Conservation (phyloP, 2,797 vertebrate genomes). For the Denticeps clupeoides region DNA sequence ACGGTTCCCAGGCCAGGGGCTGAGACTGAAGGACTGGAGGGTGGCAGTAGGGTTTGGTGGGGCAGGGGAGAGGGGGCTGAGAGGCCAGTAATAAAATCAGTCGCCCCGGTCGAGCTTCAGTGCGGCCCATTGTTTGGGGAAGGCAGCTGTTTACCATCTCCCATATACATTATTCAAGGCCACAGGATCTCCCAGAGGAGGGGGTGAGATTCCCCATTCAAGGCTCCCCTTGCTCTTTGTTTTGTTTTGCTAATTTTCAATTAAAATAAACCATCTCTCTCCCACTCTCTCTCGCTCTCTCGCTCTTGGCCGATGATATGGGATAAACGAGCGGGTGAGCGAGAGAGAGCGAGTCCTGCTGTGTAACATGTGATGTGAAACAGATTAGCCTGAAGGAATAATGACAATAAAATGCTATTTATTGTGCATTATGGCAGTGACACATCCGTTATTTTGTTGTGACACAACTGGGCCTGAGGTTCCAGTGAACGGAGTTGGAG, state of each 20-base stretch:
- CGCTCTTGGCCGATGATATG: too few relatives aligned
- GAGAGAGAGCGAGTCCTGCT: slow-evolving; percentile 36
- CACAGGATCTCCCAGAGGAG: slow-evolving; percentile 95
- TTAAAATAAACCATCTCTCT: slow-evolving; percentile 75
- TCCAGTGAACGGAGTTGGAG: neutral
- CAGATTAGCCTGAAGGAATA: slow-evolving; percentile 55
- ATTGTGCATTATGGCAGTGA: slow-evolving; percentile 54
- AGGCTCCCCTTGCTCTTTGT: slow-evolving; percentile 72
- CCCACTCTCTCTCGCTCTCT: too few relatives aligned
- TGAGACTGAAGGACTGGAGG: slow-evolving; percentile 65
- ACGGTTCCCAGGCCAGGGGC: slow-evolving; percentile 92
- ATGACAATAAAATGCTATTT: slow-evolving; percentile 58
- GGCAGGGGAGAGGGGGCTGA: slow-evolving; percentile 69
- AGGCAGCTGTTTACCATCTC: slow-evolving; percentile 99
- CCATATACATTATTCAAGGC: slow-evolving; percentile 99
- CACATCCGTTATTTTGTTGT: slow-evolving; percentile 53
- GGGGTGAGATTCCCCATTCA: slow-evolving; percentile 80
- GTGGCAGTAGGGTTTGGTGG: neutral
- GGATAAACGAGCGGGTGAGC: slow-evolving; percentile 52
- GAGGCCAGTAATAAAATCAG: slow-evolving; percentile 99
- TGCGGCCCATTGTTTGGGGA: slow-evolving; percentile 87
- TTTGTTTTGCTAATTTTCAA: slow-evolving; percentile 83
- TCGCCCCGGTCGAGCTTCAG: slow-evolving; percentile 91
- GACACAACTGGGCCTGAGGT: too few relatives aligned
- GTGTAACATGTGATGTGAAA: slow-evolving; percentile 50